phyloP scores from a whole-genome alignment of 1,140 invertebrate species.

The Coenobita brevimanus region DNA sequence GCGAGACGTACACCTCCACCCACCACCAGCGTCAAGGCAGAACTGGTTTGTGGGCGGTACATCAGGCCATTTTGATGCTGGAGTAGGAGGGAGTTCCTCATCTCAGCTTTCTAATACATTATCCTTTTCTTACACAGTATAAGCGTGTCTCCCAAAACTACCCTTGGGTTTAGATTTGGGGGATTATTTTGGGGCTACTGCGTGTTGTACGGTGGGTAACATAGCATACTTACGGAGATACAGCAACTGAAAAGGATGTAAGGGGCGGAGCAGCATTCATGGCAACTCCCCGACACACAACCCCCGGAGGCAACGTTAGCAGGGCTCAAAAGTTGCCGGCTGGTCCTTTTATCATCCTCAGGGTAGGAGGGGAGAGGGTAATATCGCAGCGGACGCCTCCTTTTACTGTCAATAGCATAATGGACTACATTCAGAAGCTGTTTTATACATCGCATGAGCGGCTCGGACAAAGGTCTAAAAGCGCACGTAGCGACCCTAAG shows the following conservation, averaged over 20 bases:
- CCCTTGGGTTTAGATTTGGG: too few species aligned
- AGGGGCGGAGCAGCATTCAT: not conserved
- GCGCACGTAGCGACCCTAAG: not conserved
- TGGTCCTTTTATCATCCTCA: slow-evolving; percentile 8
- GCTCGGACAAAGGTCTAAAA: not conserved
- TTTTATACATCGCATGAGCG: slow-evolving; percentile 6
- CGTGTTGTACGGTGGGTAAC: not conserved
- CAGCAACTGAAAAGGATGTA: not conserved
- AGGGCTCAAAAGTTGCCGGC: slow-evolving; percentile 23
- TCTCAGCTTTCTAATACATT: not conserved
- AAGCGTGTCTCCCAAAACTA: too few species aligned
- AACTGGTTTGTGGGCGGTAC: slow-evolving; percentile 39
- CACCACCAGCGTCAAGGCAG: slow-evolving; percentile 22
- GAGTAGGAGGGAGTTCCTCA: not conserved
- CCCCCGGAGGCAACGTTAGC: slow-evolving; percentile 20
- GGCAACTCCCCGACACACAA: slow-evolving; percentile 1
- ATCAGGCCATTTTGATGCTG: slow-evolving; percentile 37
- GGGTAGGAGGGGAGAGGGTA: not conserved
- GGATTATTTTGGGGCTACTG: too few species aligned
- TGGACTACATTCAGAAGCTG: slow-evolving; percentile 22
- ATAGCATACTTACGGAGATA: not conserved
- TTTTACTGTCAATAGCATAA: slow-evolving; percentile 27
- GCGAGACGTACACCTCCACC: not conserved
- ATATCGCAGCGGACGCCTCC: not conserved
- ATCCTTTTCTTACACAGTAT: not conserved